Conservation (phyloP, 2,797 vertebrate species). For the Ispidina lecontei region DNA sequence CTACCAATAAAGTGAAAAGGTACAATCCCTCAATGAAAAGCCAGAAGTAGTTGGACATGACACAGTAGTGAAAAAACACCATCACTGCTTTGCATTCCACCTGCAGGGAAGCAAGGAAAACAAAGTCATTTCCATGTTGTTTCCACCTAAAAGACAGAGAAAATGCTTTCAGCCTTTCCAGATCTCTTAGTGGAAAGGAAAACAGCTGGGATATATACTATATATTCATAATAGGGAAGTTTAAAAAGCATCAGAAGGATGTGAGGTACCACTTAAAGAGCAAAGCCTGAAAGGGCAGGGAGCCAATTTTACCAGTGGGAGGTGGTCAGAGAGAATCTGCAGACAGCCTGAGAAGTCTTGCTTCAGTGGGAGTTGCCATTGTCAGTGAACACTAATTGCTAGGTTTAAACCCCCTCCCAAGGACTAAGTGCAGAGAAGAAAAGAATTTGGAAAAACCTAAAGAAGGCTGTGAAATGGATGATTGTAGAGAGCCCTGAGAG, state of each 20-base stretch:
- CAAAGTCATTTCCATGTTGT: neutral
- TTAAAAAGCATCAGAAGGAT: neutral
- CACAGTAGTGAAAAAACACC: constrained; percentile 99
- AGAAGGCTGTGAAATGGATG: neutral
- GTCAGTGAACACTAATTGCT: neutral
- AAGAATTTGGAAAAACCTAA: neutral
- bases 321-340: neutral
- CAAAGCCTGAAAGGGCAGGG: neutral
- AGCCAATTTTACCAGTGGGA: constrained; percentile 26
- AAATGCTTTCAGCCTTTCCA: neutral
- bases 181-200: neutral
- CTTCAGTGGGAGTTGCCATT: neutral
- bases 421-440: neutral
- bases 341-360: neutral
- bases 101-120: constrained; percentile 69
- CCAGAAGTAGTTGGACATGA: constrained; percentile 99
- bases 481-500: neutral
- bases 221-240: neutral
- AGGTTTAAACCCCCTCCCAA: neutral
- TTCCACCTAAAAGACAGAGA: fast-evolving
- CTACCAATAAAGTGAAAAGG: constrained; percentile 95
- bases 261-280: neutral
- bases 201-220: neutral
- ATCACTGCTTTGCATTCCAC: constrained; percentile 94
- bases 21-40: constrained; percentile 97